Evolutionary conservation across 2,797 vertebrate genomes (phyloP), one percentile per base, ranked within the genome.

Genomic region (Harpagifer antarcticus): DNA sequence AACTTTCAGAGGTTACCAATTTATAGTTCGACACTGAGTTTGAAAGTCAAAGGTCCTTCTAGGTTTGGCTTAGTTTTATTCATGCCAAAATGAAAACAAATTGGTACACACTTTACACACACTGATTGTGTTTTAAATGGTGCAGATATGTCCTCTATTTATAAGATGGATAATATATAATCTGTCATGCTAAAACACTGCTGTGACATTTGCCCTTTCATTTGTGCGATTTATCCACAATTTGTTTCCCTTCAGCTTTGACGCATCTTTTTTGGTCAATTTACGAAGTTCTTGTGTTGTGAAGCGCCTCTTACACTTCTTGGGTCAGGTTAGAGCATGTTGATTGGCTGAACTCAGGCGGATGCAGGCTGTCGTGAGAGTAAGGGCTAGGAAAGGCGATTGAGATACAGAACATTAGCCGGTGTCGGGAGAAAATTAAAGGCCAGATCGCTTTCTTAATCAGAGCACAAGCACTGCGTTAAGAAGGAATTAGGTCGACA

Each of bases 381-480:
- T 74, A 82, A 82, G 72, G 79, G 73, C 77, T 23, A 27, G 82
- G 86, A 79, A 73, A 90, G 81, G 81, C 91, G 93, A 97, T 96
- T 96, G 96, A 97, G 96, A 97, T 94, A 96, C 91, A 96, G 94
- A 95, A 94, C 95, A 97, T 97, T 97, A 98, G 94, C 95, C 91
- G 93, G 96, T 96, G 97, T 97, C 97, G 97, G 94, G 94, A 96
- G 95, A 95, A 97, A 98, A 97, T 96, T 97, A 96, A 96, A 96
- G 96, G 96, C 96, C 96, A 96, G 96, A 97, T 96, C 96, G 96
- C 96, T 96, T 96, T 96, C 96, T 97, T 98, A 98, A 98, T 97
- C 97, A 97, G 96, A 97, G 96, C 97, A 97, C 96, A 97, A 98
- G 96, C 97, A 93, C 95, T 94, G 96, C 94, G 96, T 96, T 97